Percentiles rank a stretch among this genome's conserved stretches.
Evolutionary conservation across 2,888 invertebrate genomes (phyloP).

Genomic region (Andrena flavipes): DNA sequence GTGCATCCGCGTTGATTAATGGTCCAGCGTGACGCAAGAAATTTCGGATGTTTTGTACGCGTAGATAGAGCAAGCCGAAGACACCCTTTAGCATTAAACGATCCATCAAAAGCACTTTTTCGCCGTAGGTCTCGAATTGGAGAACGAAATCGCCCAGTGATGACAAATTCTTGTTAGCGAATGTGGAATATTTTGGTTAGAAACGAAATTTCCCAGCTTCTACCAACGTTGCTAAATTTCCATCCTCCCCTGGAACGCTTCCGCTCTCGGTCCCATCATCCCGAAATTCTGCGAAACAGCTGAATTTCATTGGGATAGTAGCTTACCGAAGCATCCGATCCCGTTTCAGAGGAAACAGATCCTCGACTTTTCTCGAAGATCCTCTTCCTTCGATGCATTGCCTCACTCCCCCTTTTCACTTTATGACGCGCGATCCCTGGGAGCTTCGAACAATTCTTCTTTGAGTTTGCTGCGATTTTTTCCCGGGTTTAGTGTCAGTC

Average conservation of each 20-base stretch:
- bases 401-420: conserved; percentile 32
- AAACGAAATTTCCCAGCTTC: not conserved
- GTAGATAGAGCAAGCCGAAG: not conserved
- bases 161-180: not conserved
- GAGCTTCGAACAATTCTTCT: conserved; percentile 48
- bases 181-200: not conserved
- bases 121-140: not conserved
- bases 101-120: conserved; percentile 13
- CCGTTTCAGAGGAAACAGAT: conserved; percentile 41
- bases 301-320: conserved; percentile 41
- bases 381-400: conserved; percentile 25
- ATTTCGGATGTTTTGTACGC: conserved; percentile 25
- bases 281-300: conserved; percentile 31
- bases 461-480: conserved; percentile 45
- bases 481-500: conserved; percentile 26
- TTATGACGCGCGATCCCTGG: conserved; percentile 49
- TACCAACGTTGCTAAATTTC: not conserved
- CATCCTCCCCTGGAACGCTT: not conserved
- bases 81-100: conserved; percentile 13
- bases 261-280: not conserved
- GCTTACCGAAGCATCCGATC: conserved; percentile 37
- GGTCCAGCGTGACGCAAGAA: conserved; percentile 30
- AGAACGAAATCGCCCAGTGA: no score
- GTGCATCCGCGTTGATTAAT: conserved; percentile 48
- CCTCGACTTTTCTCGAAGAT: conserved; percentile 13